Percentiles rank a stretch among this genome's conserved stretches.
Conservation (phyloP, 2,888 invertebrate genomes). For the Sminthurides aquaticus region DNA sequence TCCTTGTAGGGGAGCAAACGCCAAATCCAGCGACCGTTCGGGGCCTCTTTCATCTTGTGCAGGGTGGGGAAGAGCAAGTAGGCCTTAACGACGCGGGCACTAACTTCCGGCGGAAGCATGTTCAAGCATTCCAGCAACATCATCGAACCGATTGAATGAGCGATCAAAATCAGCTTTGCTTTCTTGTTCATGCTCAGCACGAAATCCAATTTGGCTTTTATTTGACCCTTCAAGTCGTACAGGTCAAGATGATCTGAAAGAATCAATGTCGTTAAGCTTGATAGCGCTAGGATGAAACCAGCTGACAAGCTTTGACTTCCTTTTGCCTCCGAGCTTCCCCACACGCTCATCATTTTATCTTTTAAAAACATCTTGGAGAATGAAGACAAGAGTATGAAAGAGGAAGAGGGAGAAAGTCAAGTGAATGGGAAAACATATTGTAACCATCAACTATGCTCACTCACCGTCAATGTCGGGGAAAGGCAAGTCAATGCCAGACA, state of each 20-base stretch:
- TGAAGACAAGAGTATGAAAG: no score
- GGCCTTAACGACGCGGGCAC: slow-evolving; percentile 44
- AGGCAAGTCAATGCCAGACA: slow-evolving; percentile 21
- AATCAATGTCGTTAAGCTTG: background rate
- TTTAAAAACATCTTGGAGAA: no score
- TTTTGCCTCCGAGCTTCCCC: no score
- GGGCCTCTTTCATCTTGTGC: slow-evolving; percentile 68
- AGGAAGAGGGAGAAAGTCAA: no score
- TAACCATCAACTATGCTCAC: no score
- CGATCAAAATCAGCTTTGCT: slow-evolving; percentile 72
- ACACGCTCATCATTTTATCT: no score
- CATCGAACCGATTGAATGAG: slow-evolving; percentile 87
- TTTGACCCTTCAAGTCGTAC: slow-evolving; percentile 70
- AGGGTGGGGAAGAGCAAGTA: slow-evolving; percentile 80
- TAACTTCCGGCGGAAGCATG: slow-evolving; percentile 44
- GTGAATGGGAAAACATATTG: no score
- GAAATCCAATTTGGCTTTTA: slow-evolving; percentile 69
- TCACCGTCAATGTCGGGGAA: slow-evolving; percentile 24
- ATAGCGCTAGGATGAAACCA: no score
- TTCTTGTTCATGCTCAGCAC: slow-evolving; percentile 62
- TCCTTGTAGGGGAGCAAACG: slow-evolving; percentile 52
- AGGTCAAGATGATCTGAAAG: slow-evolving; percentile 52
- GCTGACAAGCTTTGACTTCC: no score
- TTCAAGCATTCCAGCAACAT: slow-evolving; percentile 66
- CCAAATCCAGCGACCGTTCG: slow-evolving; percentile 65